Base-by-base conservation (phyloP, 2,797 vertebrate genomes). In the Acanthopagrus latus region DNA sequence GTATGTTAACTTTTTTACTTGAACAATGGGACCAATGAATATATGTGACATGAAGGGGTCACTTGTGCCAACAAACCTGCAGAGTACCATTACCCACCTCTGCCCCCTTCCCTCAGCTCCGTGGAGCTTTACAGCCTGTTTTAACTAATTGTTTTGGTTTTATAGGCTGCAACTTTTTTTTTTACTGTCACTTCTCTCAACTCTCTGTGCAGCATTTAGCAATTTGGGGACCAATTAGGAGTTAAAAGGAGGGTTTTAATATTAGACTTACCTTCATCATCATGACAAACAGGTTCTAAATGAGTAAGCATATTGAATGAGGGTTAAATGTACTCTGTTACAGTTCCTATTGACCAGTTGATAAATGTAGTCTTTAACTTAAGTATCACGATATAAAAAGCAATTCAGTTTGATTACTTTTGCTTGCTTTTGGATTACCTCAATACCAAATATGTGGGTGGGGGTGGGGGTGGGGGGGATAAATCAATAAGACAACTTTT, bases 141-240 rank as follows among this genome's bases (percentile, higher is more conserved):
- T 74, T 48, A 74, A 52, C 76, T 82, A 83, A 84, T 78, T 79
- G 70, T 76, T 86, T 82, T 64, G 51, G 64, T 86, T 89, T 88
- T 75, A 85, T 41, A 10, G 52, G 29, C 81, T 27, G 11, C 65
- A 83, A 57, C 54, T 82, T 89, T 78, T 78, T 63, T 33, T 33
- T 33, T 50, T 67, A 56, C 14, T 73, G 41, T 82, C 67, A 0
- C n/a, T 3, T 2, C 25, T 73, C n/a, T 46, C 21, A 9, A 33
- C 58, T 62, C 21, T 23, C 12, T 5, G n/a, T 23, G 14, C 20
- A 60, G 66, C 54, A 51, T 66, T 29, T 7, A 18, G 43, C 1
- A 10, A 1, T 16, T 21, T 38, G 13, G 25, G 74, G 70, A 51
- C 54, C 18, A 76, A 48, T 64, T 29, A 10, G 50, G 1, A 55